Base-by-base conservation (phyloP, 2,888 invertebrate genomes). In the Meta bourneti region DNA sequence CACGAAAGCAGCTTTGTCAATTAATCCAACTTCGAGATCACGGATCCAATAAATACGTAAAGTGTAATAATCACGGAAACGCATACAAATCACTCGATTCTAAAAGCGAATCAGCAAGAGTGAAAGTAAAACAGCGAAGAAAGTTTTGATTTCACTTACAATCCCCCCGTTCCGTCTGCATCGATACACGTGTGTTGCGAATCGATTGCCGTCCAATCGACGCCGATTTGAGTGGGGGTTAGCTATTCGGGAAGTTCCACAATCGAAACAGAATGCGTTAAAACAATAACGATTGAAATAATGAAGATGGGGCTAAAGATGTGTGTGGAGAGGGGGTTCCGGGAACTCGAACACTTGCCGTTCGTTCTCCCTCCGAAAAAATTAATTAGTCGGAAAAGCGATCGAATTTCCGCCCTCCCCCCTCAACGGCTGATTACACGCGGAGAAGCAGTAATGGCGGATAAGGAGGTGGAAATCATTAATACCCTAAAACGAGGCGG, bases 331-430 rank as follows among this genome's bases (percentile, higher is more conserved):
- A 51, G 13, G n/a, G 49, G 48, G 16, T 69, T 82, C 70, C 74
- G 74, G 77, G 69, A 52, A 85, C 69, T 49, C 69, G 77, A 88
- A 72, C 72, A 71, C 87, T 72, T 72, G 79, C 72, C 34, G 34
- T 87, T 86, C 61, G 61, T 16, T 16, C 61, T 80, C 80, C 51
- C 74, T 61, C 70, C 34, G 19, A 87, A 87, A 87, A 88, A 88
- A 88, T 88, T 88, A 88, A 88, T 88, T 88, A 88, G 88, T 81
- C 75, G 88, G 69, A 81, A 88, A 75, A 81, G 72, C 74, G 88
- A 88, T 88, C 81, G 88, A 81, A 88, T 74, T 34, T 34, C 79
- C n/a, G 49, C 54, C 20, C n/a, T 78, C 51, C 61, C 51, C 51
- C 70, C 51, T 69, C 85, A 13, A 70, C 72, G 72, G 72, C 9